Evolutionary conservation across 2,888 invertebrate genomes (phyloP).

Genomic region (Tetanocera ferruginea): DNA sequence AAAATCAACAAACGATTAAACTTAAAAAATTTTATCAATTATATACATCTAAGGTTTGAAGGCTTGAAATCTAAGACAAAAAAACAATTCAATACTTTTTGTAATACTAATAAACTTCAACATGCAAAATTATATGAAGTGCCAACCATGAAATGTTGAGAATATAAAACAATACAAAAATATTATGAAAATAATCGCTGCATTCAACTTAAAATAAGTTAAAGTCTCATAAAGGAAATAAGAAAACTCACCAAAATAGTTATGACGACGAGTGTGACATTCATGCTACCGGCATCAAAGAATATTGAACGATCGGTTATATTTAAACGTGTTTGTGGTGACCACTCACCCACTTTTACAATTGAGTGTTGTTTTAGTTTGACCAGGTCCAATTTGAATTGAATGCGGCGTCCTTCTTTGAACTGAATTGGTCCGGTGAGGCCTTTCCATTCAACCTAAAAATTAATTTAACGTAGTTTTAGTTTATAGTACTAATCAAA

Average conservation of each 20-base stretch:
- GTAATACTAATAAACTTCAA: no score
- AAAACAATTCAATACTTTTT: no score
- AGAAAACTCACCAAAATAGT: slow-evolving; percentile 78
- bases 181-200: no score
- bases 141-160: no score
- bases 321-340: slow-evolving; percentile 77
- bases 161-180: not conserved
- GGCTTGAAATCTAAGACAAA: no score
- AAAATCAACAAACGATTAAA: no score
- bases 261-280: slow-evolving; percentile 82
- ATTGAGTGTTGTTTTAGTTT: slow-evolving; percentile 81
- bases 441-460: slow-evolving; percentile 83
- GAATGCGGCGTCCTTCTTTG: slow-evolving; percentile 81
- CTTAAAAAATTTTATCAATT: no score
- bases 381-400: slow-evolving; percentile 81
- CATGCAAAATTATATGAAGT: no score
- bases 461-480: not conserved
- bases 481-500: no score
- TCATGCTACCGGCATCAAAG: slow-evolving; percentile 79
- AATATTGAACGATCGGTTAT: slow-evolving; percentile 80
- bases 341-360: slow-evolving; percentile 84
- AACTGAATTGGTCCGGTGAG: slow-evolving; percentile 85
- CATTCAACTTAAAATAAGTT: not conserved
- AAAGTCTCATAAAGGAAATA: not conserved
- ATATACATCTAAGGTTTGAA: no score